These are phyloP conservation scores for Holacanthella duospinosa DNA, from an alignment of 2,888 invertebrate species.

Conservation along the genomic window DNA sequence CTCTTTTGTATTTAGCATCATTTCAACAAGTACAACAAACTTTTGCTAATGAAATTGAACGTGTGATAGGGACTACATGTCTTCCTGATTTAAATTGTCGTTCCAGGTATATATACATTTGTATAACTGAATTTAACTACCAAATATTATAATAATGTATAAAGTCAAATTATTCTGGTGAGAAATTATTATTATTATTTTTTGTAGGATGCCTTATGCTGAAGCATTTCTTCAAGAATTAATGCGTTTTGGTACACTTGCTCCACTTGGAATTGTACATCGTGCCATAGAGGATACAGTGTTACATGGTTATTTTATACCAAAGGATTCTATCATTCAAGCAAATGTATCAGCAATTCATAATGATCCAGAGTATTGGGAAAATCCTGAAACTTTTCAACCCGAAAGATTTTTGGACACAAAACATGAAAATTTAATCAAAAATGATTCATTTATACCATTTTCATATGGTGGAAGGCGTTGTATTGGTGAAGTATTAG, in stretches of 20 bases:
- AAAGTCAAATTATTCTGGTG: not conserved
- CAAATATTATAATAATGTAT: not conserved
- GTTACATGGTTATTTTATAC: constrained; percentile 21
- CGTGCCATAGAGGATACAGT: constrained; percentile 14
- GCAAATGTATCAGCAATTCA: constrained; percentile 26
- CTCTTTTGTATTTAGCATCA: constrained; percentile 21
- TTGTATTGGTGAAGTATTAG: constrained; percentile 24
- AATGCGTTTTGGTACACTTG: constrained; percentile 22
- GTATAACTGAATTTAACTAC: not conserved
- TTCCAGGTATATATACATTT: not conserved
- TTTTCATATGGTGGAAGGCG: constrained; percentile 26
- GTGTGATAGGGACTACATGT: not conserved
- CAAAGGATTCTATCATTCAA: constrained; percentile 19
- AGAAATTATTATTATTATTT: not conserved
- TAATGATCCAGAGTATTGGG: constrained; percentile 19
- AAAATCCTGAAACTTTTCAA: constrained; percentile 16
- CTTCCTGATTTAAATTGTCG: not conserved
- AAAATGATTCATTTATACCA: constrained; percentile 18
- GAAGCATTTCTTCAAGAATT: constrained; percentile 28
- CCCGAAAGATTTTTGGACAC: constrained; percentile 24
- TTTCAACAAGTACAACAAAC: constrained; percentile 23
- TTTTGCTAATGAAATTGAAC: constrained; percentile 20
- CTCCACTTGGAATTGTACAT: constrained; percentile 27
- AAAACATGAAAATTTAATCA: not conserved
- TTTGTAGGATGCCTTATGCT: constrained; percentile 20